Conservation (phyloP, 1,140 invertebrate species). For the Pogonomyrmex barbatus region DNA sequence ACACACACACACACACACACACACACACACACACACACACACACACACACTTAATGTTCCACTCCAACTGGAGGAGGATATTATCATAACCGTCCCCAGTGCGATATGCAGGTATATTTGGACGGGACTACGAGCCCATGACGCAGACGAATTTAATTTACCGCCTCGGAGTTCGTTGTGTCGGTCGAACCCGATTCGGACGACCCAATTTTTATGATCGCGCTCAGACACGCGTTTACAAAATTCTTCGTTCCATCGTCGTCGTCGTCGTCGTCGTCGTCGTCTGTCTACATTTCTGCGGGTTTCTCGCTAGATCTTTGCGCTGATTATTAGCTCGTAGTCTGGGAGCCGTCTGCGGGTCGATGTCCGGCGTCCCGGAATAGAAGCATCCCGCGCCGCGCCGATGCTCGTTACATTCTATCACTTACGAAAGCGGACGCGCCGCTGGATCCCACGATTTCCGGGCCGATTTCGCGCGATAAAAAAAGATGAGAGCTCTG, state of each 20-base stretch:
- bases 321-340: constrained; percentile 78
- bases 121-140: background rate
- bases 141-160: constrained; percentile 23
- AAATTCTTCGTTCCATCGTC: background rate
- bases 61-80: background rate
- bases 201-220: constrained; percentile 51
- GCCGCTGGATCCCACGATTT: constrained; percentile 64
- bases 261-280: too few species aligned
- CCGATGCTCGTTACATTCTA: constrained; percentile 81
- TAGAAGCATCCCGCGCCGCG: constrained; percentile 81
- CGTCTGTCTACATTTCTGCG: constrained; percentile 17
- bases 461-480: constrained; percentile 63
- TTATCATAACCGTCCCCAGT: constrained; percentile 16
- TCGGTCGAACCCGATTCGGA: background rate
- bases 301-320: constrained; percentile 11
- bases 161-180: background rate
- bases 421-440: constrained; percentile 79
- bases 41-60: background rate
- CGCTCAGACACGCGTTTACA: background rate
- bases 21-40: too few species aligned
- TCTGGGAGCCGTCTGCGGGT: constrained; percentile 85
- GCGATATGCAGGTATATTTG: constrained; percentile 33
- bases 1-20: too few species aligned
- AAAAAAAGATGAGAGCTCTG: background rate
- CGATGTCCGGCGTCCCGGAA: constrained; percentile 85